Evolutionary conservation across 2,888 invertebrate species (phyloP).

Genomic region (Gymnosoma rotundatum): DNA sequence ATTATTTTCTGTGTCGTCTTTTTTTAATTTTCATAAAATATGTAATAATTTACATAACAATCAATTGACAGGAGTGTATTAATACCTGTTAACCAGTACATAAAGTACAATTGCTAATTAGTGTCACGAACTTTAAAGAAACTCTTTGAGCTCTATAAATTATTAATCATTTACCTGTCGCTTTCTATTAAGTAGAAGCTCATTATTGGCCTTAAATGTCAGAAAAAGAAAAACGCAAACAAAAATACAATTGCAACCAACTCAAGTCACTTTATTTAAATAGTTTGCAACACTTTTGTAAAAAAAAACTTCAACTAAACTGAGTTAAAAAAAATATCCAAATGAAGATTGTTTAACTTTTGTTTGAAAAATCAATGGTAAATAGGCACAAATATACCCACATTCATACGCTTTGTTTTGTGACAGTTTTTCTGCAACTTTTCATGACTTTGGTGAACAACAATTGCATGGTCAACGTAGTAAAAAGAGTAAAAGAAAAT

Average conservation of each 20-base stretch:
- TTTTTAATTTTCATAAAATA: too few species aligned
- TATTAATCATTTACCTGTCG: constrained; percentile 59
- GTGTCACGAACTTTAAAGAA: constrained; percentile 24
- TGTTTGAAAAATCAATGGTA: constrained; percentile 50
- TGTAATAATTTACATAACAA: not conserved
- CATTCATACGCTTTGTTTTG: constrained; percentile 11
- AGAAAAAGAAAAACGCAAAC: constrained; percentile 8
- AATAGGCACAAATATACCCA: constrained; percentile 34
- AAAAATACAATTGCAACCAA: constrained; percentile 31
- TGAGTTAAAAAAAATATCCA: constrained; percentile 1
- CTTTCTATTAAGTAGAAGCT: constrained; percentile 45
- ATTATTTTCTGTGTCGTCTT: too few species aligned
- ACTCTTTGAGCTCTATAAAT: constrained; percentile 40
- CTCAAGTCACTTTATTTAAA: constrained; percentile 37
- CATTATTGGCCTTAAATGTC: constrained; percentile 50
- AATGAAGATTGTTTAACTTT: constrained; percentile 27
- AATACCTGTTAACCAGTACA: not conserved
- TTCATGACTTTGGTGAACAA: constrained; percentile 47
- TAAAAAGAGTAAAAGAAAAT: constrained; percentile 41
- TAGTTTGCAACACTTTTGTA: constrained; percentile 37
- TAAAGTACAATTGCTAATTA: constrained; percentile 45
- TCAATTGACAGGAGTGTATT: constrained; percentile 12
- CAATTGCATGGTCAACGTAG: constrained; percentile 38
- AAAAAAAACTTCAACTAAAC: not conserved
- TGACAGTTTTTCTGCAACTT: constrained; percentile 54